phyloP scores from a whole-genome alignment of 2,797 vertebrate genomes.

The Momotus momota region DNA sequence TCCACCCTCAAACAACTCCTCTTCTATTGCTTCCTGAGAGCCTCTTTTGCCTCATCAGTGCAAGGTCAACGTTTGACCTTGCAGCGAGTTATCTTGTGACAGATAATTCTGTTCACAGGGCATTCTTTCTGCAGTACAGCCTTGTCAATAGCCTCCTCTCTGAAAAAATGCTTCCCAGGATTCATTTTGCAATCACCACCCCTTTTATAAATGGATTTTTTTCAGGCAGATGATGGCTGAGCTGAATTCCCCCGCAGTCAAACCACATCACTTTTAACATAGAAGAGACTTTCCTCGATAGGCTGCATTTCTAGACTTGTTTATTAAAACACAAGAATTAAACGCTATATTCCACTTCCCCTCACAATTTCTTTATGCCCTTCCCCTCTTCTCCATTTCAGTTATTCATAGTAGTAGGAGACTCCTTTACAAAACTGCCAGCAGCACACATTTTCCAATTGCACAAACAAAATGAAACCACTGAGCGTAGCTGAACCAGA shows the following conservation, averaged over 20 bases:
- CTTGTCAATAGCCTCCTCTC: slow-evolving; percentile 22
- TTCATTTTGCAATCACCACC: slow-evolving; percentile 12
- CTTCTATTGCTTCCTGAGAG: slow-evolving; percentile 36
- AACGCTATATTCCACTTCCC: not conserved
- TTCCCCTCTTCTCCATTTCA: not conserved
- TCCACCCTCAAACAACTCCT: slow-evolving; percentile 36
- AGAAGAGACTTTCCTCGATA: not conserved
- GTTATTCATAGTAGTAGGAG: not conserved
- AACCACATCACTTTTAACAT: not conserved
- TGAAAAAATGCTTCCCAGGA: slow-evolving; percentile 33
- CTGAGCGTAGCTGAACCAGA: not conserved
- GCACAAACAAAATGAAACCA: slow-evolving; percentile 2
- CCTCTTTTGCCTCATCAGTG: slow-evolving; percentile 32
- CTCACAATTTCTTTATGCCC: not conserved
- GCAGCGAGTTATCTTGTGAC: slow-evolving; percentile 45
- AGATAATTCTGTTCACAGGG: slow-evolving; percentile 41
- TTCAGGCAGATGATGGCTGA: slow-evolving; percentile 26
- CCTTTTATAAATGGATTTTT: slow-evolving; percentile 5
- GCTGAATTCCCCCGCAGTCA: slow-evolving; percentile 32
- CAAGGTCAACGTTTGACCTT: slow-evolving; percentile 41
- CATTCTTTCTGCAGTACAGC: slow-evolving; percentile 11
- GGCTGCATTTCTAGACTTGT: slow-evolving; percentile 12
- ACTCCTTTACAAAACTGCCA: not conserved
- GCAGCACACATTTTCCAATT: not conserved
- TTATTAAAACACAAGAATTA: slow-evolving; percentile 29